Evolutionary conservation across 1,140 invertebrate genomes (phyloP).

Genomic region (Venturia canescens): DNA sequence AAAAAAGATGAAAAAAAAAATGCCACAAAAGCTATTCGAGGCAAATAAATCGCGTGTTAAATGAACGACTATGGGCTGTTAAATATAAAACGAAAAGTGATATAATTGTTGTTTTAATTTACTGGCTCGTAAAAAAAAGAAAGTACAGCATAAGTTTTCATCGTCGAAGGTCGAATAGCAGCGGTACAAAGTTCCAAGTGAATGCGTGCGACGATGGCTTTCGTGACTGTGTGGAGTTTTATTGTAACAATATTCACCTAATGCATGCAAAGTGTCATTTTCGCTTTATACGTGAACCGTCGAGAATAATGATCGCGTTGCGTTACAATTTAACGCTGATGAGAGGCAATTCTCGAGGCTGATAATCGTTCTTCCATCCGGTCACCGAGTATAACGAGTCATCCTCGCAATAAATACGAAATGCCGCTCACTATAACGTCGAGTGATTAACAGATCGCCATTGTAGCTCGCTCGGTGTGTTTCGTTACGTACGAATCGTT

Average conservation of each 20-base stretch:
- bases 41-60: no score
- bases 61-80: no score
- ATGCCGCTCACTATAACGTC: constrained; percentile 1
- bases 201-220: no score
- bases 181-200: background rate
- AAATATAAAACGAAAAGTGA: no score
- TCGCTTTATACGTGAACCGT: constrained; percentile 29
- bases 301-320: constrained; percentile 35
- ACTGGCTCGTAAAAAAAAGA: background rate
- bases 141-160: background rate
- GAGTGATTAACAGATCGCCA: constrained; percentile 55
- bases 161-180: background rate
- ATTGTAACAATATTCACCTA: background rate
- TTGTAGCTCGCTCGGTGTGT: background rate
- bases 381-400: constrained; percentile 37
- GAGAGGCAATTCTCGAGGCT: constrained; percentile 57
- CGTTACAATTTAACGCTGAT: constrained; percentile 61
- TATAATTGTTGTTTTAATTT: no score
- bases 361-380: constrained; percentile 61
- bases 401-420: constrained; percentile 62
- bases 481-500: constrained; percentile 12
- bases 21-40: background rate
- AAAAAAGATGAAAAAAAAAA: no score
- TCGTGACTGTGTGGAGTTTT: no score
- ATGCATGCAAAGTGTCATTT: background rate